Evolutionary conservation across 2,113 vertebrate species (phyloP), one percentile per base, ranked within the genome.

Genomic region (Grus americana): DNA sequence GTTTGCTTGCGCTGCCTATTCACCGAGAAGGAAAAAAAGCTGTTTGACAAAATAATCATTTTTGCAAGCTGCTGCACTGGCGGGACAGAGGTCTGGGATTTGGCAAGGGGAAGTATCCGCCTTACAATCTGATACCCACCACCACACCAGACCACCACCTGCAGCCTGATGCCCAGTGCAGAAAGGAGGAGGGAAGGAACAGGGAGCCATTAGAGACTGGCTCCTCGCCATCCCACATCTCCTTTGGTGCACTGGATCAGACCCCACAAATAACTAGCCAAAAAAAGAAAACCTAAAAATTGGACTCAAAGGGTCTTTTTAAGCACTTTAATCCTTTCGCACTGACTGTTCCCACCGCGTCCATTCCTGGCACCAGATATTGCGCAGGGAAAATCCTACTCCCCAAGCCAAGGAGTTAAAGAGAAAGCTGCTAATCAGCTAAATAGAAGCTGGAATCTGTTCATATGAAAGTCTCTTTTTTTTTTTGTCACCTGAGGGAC

Each of bases 351-450:
- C 98, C 97, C 95, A 96, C 95, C 16, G 98, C 50, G 89, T 46
- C 93, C 27, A 1, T 50, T 82, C 83, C 97, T 98, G 98, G 98
- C 98, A 97, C 85, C 13, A 59, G 90, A 42, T 63, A 49, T 40
- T 52, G 91, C 8, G 90, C 81, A 46, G 91, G 97, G 97, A 96
- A 98, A 97, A 97, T 87, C 95, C 32, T 46, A 67, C 90, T 97
- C 95, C 95, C 97, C 83, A 84, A 97, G 97, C 98, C 97, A 97
- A 83, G 67, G 91, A 91, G 90, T 93, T 97, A 90, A 95, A 98
- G 97, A 97, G 97, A 97, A 98, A 96, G 93, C 97, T 95, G 96
- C 97, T 98, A 98, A 98, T 98, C 98, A 98, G 97, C 97, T 97
- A 98, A 98, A 98, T 91, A 98, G 98, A 97, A 98, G 97, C 96